Base-by-base conservation (phyloP, 2,113 vertebrate species). In the Scomber japonicus region DNA sequence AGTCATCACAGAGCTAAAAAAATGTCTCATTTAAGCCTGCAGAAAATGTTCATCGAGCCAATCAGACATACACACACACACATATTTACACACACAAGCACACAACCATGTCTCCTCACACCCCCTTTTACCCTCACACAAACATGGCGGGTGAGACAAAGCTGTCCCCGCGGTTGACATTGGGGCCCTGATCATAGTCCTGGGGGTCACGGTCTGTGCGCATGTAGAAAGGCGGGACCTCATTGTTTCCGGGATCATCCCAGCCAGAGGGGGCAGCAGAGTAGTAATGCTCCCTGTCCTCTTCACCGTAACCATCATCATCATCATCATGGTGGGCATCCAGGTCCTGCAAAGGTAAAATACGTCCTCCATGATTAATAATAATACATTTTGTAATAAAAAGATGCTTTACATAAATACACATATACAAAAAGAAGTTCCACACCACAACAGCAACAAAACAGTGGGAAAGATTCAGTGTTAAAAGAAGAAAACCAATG, bases 111-210 rank as follows among this genome's bases (percentile, higher is more conserved):
- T 53, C 5, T 13, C 49, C 61, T 21, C 12, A 24, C 2, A 11
- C 1, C 35, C 35, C 35, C 35, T 40, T 9, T 2, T 7, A 40
- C 11, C 7, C 61, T 89, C 92, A 96, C 57, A 96, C 95, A 64
- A 91, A 71, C 93, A 96, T 92, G 70, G 90, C 87, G 3, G 91
- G 1, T 0, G 95, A 96, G 66, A 96, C 51, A 54, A 96, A 96
- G 84, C 95, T 95, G 40, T 93, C 94, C 13, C 78, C 94, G 1
- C 92, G 93, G 68, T 71, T 50, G 35, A 92, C 50, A 11, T 48
- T 67, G 51, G 78, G 54, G 50, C 35, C 78, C 24, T n/a, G 53
- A 19, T 53, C 27, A 40, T 82, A n/a, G 31, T 70, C 80, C 27
- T 80, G 79, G 15, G 48, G 24, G 11, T 88, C 72, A 19, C 53